Conservation (phyloP, 1,140 invertebrate species). For the Cyphomyrmex costatus region DNA sequence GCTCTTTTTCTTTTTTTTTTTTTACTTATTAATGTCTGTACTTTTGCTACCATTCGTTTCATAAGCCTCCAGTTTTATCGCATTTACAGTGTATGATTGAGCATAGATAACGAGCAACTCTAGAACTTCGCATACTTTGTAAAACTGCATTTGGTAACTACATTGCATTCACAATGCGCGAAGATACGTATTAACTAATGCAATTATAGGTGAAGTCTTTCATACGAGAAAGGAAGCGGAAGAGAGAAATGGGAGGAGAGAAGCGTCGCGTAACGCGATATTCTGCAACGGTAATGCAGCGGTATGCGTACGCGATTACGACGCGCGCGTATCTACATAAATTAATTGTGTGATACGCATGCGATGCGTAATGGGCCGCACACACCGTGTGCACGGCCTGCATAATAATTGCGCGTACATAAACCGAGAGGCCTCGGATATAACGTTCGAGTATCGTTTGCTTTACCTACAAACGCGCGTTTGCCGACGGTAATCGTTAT, state of each 20-base stretch:
- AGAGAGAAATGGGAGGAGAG: neutral
- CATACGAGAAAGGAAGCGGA: neutral
- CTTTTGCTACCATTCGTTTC: too few relatives aligned
- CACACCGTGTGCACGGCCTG: slow-evolving; percentile 47
- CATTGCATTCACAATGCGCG: slow-evolving; percentile 11
- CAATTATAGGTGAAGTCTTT: slow-evolving; percentile 41
- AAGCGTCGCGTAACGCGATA: neutral
- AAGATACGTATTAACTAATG: slow-evolving; percentile 43
- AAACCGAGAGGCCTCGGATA: slow-evolving; percentile 54
- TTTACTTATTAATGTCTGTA: neutral
- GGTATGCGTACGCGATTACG: slow-evolving; percentile 29
- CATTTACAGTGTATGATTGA: neutral
- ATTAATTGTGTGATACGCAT: slow-evolving; percentile 66
- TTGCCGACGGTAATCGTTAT: slow-evolving; percentile 66
- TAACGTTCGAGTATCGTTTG: slow-evolving; percentile 68
- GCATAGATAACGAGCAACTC: neutral
- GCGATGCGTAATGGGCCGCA: slow-evolving; percentile 67
- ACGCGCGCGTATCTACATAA: slow-evolving; percentile 33
- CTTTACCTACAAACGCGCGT: slow-evolving; percentile 62
- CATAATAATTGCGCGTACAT: slow-evolving; percentile 68
- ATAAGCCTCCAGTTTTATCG: neutral
- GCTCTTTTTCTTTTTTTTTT: neutral
- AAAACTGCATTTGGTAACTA: neutral
- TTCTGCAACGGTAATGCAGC: neutral
- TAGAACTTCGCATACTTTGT: neutral